phyloP scores from a whole-genome alignment of 2,113 vertebrate species.

The Arizona elegans region DNA sequence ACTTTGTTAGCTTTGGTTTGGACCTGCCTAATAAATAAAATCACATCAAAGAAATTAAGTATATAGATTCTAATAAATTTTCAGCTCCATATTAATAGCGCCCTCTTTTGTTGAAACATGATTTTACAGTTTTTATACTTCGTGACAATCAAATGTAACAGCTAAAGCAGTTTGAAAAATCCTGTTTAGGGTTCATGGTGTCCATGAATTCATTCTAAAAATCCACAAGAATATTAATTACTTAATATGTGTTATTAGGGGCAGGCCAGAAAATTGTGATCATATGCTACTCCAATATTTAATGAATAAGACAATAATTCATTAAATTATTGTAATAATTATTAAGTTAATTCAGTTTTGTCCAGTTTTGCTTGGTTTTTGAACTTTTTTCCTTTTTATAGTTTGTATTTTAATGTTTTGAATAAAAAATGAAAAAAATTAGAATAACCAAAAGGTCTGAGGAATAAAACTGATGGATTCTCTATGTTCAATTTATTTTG shows the following conservation, averaged over 20 bases:
- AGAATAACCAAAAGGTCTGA: not conserved
- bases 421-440: not conserved
- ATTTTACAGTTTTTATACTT: not conserved
- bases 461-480: not conserved
- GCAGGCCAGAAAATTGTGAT: not conserved
- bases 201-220: not conserved
- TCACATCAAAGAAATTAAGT: not conserved
- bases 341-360: not conserved
- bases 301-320: not conserved
- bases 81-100: not conserved
- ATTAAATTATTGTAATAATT: not conserved
- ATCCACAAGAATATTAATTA: not conserved
- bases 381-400: not conserved
- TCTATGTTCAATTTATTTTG: not conserved
- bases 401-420: not conserved
- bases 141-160: not conserved
- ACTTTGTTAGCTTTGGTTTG: not conserved
- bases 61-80: not conserved
- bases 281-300: not conserved
- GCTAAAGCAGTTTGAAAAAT: not conserved
- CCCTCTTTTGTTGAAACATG: constrained; percentile 3
- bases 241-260: not conserved
- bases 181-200: not conserved
- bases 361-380: not conserved
- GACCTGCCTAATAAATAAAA: not conserved